Conservation (phyloP, 2,797 vertebrate species). For the Pyrocephalus nanus region DNA sequence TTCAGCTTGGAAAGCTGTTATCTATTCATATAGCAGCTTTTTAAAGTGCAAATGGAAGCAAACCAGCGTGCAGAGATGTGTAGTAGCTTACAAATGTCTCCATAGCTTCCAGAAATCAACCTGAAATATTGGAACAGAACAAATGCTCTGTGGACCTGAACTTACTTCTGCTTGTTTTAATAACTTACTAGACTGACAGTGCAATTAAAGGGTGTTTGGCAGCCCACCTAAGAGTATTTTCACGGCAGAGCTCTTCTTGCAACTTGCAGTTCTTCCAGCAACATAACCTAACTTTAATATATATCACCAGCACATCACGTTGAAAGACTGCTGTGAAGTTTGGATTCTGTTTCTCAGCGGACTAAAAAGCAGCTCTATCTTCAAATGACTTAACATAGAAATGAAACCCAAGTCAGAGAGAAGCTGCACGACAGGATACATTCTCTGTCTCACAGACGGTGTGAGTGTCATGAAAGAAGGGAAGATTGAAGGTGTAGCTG, state of each 20-base stretch:
- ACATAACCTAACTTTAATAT: neutral
- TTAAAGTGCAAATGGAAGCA: constrained; percentile 27
- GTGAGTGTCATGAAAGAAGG: neutral
- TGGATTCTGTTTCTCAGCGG: accelerated
- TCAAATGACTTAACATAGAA: neutral
- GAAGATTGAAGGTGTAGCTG: neutral
- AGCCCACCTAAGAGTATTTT: neutral
- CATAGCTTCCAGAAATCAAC: neutral
- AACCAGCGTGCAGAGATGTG: neutral
- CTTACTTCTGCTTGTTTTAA: neutral
- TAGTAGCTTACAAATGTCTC: neutral
- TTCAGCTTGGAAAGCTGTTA: constrained; percentile 25
- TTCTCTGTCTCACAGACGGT: neutral
- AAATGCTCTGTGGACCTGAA: neutral
- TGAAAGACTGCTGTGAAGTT: neutral
- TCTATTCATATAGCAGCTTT: neutral
- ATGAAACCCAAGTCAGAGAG: neutral
- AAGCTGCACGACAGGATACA: neutral
- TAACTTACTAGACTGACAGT: neutral
- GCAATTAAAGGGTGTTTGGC: neutral
- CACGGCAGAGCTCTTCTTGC: neutral
- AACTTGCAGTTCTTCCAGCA: neutral
- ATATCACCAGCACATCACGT: neutral
- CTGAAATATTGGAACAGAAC: neutral
- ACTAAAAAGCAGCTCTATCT: neutral